phyloP scores from a whole-genome alignment of 2,113 vertebrate genomes.

The Halcyon malimbica region DNA sequence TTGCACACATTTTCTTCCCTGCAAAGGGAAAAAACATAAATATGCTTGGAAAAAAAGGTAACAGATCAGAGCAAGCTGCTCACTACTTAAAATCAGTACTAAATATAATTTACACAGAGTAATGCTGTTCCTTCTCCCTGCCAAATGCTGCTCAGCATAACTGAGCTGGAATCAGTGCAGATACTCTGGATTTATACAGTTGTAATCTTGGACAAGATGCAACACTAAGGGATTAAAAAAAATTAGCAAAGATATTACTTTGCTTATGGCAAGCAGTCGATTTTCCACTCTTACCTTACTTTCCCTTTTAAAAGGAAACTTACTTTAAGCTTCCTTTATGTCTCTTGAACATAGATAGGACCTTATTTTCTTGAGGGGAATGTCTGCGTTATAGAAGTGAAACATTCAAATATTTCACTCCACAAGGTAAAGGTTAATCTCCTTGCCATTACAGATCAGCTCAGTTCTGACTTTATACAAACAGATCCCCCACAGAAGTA shows the following conservation, averaged over 20 bases:
- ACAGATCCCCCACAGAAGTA: neutral
- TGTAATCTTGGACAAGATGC: neutral
- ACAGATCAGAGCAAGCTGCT: neutral
- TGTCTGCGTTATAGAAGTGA: neutral
- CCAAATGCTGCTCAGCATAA: neutral
- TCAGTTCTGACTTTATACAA: neutral
- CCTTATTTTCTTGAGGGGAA: neutral
- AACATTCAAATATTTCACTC: neutral
- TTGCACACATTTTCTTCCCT: slow-evolving; percentile 92
- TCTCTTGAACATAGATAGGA: neutral
- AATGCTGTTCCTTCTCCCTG: neutral
- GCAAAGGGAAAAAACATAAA: slow-evolving; percentile 4
- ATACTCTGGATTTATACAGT: neutral
- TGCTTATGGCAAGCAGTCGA: neutral
- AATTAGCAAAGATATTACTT: neutral
- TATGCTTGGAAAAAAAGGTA: neutral
- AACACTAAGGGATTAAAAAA: neutral
- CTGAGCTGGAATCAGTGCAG: neutral
- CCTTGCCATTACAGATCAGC: neutral
- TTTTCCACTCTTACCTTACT: neutral
- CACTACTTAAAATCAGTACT: neutral
- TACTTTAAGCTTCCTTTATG: neutral
- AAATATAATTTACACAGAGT: neutral
- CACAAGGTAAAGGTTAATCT: neutral
- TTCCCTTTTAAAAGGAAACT: neutral